Conservation (phyloP, 1,140 invertebrate species). For the Orchestia grillus region DNA sequence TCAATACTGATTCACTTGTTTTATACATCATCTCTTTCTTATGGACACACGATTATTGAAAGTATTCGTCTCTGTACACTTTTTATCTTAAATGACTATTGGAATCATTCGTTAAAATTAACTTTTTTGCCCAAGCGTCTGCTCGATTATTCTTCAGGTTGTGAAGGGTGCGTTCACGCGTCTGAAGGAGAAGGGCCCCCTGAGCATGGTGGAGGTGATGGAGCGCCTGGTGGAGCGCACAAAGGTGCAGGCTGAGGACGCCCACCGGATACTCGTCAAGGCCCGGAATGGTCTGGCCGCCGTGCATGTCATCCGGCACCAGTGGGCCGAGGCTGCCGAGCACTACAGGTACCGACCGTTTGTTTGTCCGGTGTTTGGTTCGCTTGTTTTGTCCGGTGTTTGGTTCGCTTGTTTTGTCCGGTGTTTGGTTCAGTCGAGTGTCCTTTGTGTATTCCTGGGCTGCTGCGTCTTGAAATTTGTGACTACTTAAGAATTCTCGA, state of each 20-base stretch:
- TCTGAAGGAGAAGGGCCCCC: constrained; percentile 74
- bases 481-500: too few relatives aligned
- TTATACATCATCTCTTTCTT: neutral
- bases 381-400: neutral
- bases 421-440: neutral
- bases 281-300: constrained; percentile 80
- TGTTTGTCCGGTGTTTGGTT: neutral
- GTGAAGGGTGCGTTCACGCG: constrained; percentile 76
- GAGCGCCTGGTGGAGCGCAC: constrained; percentile 78
- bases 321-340: constrained; percentile 75
- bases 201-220: constrained; percentile 81
- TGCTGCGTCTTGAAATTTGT: too few relatives aligned
- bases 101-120: neutral
- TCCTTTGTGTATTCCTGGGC: neutral
- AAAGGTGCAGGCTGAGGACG: constrained; percentile 78
- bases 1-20: neutral
- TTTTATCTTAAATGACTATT: too few relatives aligned
- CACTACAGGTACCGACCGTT: constrained; percentile 73
- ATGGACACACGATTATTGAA: too few relatives aligned
- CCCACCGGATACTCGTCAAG: constrained; percentile 77
- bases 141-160: constrained; percentile 67
- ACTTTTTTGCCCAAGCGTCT: neutral
- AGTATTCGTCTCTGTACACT: neutral
- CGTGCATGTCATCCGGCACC: constrained; percentile 75
- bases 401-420: neutral